Conservation (phyloP, 2,888 invertebrate species). For the Lithophane ornitopus region DNA sequence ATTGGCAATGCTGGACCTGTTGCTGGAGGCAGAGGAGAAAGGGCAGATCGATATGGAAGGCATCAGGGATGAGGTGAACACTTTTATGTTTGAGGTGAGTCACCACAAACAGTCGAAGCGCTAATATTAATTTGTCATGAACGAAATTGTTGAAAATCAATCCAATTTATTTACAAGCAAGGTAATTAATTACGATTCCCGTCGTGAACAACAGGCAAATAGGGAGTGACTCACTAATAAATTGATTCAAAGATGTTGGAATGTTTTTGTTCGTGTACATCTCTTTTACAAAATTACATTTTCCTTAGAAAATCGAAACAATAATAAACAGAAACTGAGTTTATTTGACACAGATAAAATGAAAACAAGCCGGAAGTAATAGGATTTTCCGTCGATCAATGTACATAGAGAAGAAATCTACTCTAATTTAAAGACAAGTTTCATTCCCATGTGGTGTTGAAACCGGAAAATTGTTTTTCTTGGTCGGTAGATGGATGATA, state of each 20-base stretch:
- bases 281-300: background rate
- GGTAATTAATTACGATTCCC: too few species aligned
- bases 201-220: background rate
- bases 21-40: conserved; percentile 90
- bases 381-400: background rate
- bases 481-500: background rate
- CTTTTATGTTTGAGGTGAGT: conserved; percentile 88
- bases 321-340: background rate
- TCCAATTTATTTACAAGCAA: background rate
- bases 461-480: background rate
- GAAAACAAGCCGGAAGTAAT: background rate
- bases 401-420: background rate
- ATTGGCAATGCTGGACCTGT: conserved; percentile 92
- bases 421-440: background rate
- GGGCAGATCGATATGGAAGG: conserved; percentile 91
- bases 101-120: too few species aligned
- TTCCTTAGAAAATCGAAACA: background rate
- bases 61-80: conserved; percentile 93
- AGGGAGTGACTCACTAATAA: too few species aligned
- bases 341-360: background rate
- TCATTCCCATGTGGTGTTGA: background rate
- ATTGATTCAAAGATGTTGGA: background rate
- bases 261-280: background rate
- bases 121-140: background rate
- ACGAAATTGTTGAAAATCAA: background rate